Conservation (phyloP, 2,113 vertebrate genomes). For the Coptodon rendalli region DNA sequence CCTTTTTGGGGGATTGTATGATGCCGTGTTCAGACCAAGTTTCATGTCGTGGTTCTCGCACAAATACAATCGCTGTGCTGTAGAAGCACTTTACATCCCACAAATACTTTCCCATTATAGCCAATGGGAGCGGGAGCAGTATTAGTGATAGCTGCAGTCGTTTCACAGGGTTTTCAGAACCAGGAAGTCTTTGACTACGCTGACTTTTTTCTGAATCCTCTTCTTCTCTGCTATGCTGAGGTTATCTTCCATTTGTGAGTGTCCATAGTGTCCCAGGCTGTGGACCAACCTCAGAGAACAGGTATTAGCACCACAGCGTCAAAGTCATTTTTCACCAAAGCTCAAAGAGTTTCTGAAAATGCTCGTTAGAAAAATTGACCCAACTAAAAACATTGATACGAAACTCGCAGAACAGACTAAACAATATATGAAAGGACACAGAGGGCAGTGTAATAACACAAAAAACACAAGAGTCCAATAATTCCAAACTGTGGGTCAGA, state of each 20-base stretch:
- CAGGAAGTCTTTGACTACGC: background rate
- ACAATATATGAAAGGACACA: background rate
- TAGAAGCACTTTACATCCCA: background rate
- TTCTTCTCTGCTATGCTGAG: background rate
- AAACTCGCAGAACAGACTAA: background rate
- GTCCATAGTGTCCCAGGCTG: background rate
- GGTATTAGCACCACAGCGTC: fast-evolving
- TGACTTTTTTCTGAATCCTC: background rate
- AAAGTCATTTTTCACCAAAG: background rate
- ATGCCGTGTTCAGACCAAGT: background rate
- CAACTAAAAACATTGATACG: background rate
- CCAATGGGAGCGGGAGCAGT: background rate
- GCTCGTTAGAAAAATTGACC: background rate
- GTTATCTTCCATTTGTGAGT: background rate
- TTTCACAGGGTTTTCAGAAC: background rate
- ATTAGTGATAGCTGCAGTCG: background rate
- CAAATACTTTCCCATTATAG: background rate
- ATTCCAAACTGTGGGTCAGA: background rate
- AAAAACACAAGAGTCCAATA: background rate
- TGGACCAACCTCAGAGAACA: background rate
- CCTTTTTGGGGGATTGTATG: background rate
- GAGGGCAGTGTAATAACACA: background rate
- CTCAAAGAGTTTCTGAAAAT: background rate
- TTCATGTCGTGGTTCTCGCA: background rate
- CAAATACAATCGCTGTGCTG: background rate